Percentiles rank a stretch among this genome's conserved stretches.
These are phyloP conservation scores for Petrolisthes manimaculis DNA, from an alignment of 2,888 invertebrate genomes.

Conservation along the genomic window DNA sequence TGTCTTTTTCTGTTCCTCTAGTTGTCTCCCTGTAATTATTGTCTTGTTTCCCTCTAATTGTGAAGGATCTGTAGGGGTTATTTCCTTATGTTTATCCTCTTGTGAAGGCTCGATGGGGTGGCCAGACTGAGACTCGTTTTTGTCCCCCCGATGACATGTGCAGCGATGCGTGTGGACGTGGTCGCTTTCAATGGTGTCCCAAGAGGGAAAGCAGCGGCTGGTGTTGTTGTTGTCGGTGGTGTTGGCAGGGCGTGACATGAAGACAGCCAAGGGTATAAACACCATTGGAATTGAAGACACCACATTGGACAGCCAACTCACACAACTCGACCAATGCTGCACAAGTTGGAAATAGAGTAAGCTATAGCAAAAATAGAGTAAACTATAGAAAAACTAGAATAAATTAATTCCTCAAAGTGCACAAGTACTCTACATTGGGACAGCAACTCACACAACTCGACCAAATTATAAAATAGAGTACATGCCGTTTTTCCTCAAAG, in stretches of 20 bases:
- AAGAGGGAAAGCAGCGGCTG: neutral
- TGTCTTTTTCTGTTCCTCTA: no score
- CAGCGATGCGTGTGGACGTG: neutral
- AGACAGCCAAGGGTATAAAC: constrained; percentile 39
- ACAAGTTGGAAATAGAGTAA: neutral
- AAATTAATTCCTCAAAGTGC: no score
- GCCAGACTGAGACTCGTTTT: neutral
- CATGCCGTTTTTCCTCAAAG: no score
- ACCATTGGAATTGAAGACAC: constrained; percentile 46
- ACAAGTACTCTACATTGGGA: no score
- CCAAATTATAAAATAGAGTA: no score
- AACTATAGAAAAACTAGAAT: no score
- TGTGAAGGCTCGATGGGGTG: neutral
- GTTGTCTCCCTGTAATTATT: neutral
- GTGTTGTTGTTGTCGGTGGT: neutral
- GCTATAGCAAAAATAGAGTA: neutral
- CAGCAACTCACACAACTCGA: no score
- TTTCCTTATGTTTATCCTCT: neutral
- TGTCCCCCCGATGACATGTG: neutral
- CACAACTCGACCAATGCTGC: constrained; percentile 45
- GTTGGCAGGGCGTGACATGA: constrained; percentile 24
- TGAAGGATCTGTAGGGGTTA: no score
- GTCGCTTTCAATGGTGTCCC: neutral
- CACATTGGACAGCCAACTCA: constrained; percentile 37
- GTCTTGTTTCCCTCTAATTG: neutral